phyloP scores from a whole-genome alignment of 2,888 invertebrate genomes.

The Andrena bucephala region DNA sequence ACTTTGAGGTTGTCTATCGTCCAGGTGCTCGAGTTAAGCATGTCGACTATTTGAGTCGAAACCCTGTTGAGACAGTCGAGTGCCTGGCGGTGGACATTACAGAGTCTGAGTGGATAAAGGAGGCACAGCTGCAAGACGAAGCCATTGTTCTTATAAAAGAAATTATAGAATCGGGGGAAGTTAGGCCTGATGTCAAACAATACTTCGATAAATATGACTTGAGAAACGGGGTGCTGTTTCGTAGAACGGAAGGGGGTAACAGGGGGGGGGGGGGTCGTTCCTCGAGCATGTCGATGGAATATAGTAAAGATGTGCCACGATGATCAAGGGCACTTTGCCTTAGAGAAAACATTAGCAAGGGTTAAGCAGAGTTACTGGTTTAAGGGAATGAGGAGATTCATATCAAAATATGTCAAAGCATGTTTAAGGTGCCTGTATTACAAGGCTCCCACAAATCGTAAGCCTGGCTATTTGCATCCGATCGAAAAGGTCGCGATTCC shows the following conservation, averaged over 20 bases:
- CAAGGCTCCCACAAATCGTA: not conserved
- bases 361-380: not conserved
- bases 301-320: constrained; percentile 13
- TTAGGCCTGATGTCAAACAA: constrained; percentile 11
- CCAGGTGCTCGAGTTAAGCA: too few relatives aligned
- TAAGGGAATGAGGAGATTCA: not conserved
- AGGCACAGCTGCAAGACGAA: too few relatives aligned
- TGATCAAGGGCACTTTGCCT: constrained; percentile 5
- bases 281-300: constrained; percentile 2
- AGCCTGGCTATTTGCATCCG: not conserved
- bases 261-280: constrained; percentile 11
- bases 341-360: constrained; percentile 8
- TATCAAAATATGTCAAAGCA: not conserved
- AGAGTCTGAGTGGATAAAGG: too few relatives aligned
- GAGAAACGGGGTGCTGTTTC: not conserved
- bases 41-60: too few relatives aligned
- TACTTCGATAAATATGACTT: constrained; percentile 6
- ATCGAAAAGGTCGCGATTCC: not conserved
- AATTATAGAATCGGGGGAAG: constrained; percentile 11
- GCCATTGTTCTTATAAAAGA: not conserved
- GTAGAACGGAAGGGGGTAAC: not conserved
- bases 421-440: not conserved
- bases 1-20: too few relatives aligned
- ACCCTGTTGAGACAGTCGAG: too few relatives aligned
- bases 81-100: too few relatives aligned